Conservation (phyloP, 1,140 invertebrate species). For the Pantala flavescens region DNA sequence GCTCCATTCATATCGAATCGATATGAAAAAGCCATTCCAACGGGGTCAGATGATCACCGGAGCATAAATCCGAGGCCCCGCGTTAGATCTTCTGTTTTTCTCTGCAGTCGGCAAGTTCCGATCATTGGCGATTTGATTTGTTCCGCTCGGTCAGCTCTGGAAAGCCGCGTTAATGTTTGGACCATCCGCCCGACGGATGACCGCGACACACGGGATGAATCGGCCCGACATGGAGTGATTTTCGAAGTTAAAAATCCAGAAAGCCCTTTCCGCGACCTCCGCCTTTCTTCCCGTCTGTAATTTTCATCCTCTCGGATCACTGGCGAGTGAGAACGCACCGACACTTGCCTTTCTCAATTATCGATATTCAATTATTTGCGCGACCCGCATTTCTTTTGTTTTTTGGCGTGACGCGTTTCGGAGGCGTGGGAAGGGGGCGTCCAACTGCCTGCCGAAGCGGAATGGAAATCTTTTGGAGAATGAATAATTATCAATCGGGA, state of each 20-base stretch:
- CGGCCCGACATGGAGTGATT: background rate
- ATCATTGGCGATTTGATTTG: constrained; percentile 9
- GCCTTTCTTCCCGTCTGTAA: no score
- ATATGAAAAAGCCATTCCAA: no score
- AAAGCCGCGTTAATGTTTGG: background rate
- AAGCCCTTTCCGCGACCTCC: background rate
- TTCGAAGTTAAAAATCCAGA: background rate
- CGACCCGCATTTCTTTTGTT: background rate
- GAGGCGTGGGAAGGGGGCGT: background rate
- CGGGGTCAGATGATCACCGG: no score
- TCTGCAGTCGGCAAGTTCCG: background rate
- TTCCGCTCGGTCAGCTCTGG: background rate
- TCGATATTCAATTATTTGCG: background rate
- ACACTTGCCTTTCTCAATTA: background rate
- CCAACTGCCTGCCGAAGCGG: background rate
- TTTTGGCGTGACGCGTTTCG: no score
- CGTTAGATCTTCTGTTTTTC: background rate
- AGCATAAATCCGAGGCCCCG: background rate
- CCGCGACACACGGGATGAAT: background rate
- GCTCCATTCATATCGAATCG: no score
- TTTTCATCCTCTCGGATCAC: background rate
- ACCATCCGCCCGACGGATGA: background rate
- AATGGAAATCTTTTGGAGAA: background rate
- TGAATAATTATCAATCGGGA: no score
- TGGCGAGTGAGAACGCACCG: background rate